Base-by-base conservation (phyloP, 2,888 invertebrate genomes). In the Chydorus sphaericus region DNA sequence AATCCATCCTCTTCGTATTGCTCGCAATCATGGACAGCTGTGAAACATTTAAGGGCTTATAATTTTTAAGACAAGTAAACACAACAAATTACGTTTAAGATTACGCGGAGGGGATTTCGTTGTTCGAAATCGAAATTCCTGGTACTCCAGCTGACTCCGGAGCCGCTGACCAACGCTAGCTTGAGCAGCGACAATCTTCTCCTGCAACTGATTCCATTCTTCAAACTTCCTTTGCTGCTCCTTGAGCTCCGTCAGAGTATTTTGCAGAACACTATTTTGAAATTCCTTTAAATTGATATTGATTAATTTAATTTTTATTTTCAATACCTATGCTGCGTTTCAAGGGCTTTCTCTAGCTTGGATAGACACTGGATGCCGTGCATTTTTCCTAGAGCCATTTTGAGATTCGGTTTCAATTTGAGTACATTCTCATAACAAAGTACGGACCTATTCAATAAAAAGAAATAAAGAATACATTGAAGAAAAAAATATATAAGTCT, bases 291-390 rank as follows among this genome's bases (percentile, higher is more conserved):
- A 33, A 11, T 33, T 11, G 36, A 33, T n/a, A 33, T 33, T 33
- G 10, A 33, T 33, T n/a, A 10, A 11, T 33, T 33, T n/a, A 10
- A 33, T 29, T n/a, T 23, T n/a, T 11, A 23, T n/a, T 10, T 10
- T 8, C n/a, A 2, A 49, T 69, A 85, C 85, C 77, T 76, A 65
- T 81, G 80, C 60, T 84, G 75, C 38, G 73, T 72, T 61, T 77
- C 73, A 59, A 85, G 70, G 51, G 78, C 78, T 55, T 72, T 71
- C 66, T 79, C 75, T 60, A 85, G 67, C 64, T 78, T 78, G 58
- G 75, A 74, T 65, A 82, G 81, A 67, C 87, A 88, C 50, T 79
- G 64, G 16, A 82, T 78, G 1, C 80, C 81, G 68, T 79, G 74
- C 65, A 75, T 79, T 58, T 80, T 75, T 60, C 75, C 77, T 18